phyloP scores from a whole-genome alignment of 2,797 vertebrate species.

The Stomatorhinus walkeri region DNA sequence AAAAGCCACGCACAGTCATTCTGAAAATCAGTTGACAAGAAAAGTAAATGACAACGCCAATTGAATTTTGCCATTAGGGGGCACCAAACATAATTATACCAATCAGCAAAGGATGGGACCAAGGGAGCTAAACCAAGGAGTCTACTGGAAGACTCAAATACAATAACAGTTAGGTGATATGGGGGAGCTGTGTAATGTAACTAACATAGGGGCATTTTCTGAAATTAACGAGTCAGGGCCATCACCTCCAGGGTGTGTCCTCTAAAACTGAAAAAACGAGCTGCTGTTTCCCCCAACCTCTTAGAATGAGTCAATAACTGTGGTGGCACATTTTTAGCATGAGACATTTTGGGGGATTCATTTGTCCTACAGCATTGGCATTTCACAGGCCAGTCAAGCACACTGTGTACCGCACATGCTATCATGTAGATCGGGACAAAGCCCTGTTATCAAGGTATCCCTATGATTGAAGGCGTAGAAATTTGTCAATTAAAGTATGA shows the following conservation, averaged over 20 bases:
- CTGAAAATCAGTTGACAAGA: slow-evolving; percentile 13
- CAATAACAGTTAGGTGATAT: neutral
- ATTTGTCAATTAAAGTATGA: neutral
- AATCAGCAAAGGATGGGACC: neutral
- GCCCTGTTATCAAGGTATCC: neutral
- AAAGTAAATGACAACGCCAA: neutral
- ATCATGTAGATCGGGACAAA: neutral
- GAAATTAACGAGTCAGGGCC: neutral
- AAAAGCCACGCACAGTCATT: neutral
- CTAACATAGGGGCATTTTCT: neutral
- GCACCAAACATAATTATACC: neutral
- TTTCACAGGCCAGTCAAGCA: neutral
- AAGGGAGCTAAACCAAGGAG: neutral
- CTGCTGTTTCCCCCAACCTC: neutral
- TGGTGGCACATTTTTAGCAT: neutral
- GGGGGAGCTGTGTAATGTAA: neutral
- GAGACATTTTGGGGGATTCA: neutral
- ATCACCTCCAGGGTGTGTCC: neutral
- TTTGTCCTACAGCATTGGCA: neutral
- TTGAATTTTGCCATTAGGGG: neutral
- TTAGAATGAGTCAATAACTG: neutral
- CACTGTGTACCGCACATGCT: neutral
- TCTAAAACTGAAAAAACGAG: neutral
- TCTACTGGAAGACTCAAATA: neutral
- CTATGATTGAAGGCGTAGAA: neutral